Percentiles rank a stretch among this genome's conserved stretches.
Evolutionary conservation across 2,113 vertebrate genomes (phyloP).

Genomic region (Labeo rohita): DNA sequence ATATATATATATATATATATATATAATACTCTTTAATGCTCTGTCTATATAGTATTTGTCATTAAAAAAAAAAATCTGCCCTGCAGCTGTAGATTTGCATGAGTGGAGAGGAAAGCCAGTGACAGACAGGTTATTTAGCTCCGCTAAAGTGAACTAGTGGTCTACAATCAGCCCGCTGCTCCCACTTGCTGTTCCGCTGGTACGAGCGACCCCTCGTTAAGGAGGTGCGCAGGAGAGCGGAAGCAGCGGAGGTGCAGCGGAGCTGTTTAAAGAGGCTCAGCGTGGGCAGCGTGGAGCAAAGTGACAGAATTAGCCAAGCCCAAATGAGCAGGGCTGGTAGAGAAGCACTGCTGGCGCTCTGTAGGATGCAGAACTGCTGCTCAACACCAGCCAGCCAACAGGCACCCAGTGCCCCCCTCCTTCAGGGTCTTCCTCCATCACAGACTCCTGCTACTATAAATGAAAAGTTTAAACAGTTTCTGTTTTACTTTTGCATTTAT

Average conservation of each 20-base stretch:
- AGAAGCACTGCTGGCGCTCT: conserved; percentile 72
- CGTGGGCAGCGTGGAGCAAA: conserved; percentile 71
- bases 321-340: conserved; percentile 77
- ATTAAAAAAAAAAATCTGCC: no score
- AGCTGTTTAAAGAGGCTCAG: conserved; percentile 69
- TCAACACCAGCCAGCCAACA: conserved; percentile 66
- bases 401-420: not conserved
- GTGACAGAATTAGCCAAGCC: conserved; percentile 82
- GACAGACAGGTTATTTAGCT: conserved; percentile 13
- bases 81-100: not conserved
- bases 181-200: conserved; percentile 4
- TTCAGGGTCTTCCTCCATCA: conserved; percentile 1
- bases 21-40: not conserved
- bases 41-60: not conserved
- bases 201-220: not conserved
- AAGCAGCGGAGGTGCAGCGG: conserved; percentile 19
- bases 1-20: no score
- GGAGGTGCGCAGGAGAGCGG: conserved; percentile 57
- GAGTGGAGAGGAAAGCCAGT: not conserved
- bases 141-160: conserved; percentile 49
- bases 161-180: conserved; percentile 43
- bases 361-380: conserved; percentile 67
- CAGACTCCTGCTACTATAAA: not conserved
- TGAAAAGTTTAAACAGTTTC: not conserved
- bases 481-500: not conserved